These are phyloP conservation scores for Chironex yamaguchii DNA, from an alignment of 30 jellyfish, hydroid and myxozoan species.

Conservation along the genomic window DNA sequence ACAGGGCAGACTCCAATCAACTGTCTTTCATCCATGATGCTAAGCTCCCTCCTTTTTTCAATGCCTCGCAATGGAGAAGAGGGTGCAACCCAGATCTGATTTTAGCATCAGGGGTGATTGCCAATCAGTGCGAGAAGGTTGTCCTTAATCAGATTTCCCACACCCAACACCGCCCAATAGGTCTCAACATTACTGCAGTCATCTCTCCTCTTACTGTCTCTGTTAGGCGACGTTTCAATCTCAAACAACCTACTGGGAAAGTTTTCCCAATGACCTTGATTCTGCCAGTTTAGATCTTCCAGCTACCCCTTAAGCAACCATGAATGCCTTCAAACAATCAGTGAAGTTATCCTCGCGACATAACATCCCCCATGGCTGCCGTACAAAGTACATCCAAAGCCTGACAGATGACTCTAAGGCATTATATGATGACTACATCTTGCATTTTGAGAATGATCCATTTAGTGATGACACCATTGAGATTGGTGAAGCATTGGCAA, in stretches of 20 bases:
- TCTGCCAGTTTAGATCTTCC: background rate
- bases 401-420: background rate
- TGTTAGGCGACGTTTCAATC: background rate
- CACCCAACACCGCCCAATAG: slow-evolving; percentile 5
- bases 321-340: background rate
- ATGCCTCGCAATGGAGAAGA: background rate
- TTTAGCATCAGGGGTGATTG: background rate
- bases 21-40: background rate
- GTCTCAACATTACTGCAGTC: background rate
- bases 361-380: background rate
- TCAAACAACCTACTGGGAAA: background rate
- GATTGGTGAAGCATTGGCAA: background rate
- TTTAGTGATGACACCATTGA: background rate
- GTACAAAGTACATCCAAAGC: background rate
- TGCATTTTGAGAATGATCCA: background rate
- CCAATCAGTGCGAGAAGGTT: background rate
- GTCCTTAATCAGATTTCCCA: background rate
- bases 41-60: background rate
- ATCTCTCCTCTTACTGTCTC: background rate
- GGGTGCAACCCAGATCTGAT: background rate
- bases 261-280: background rate
- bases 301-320: no score
- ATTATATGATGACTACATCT: background rate
- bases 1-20: background rate
- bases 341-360: background rate